phyloP scores from a whole-genome alignment of 2,888 invertebrate genomes.

The Drosophila algonquin region DNA sequence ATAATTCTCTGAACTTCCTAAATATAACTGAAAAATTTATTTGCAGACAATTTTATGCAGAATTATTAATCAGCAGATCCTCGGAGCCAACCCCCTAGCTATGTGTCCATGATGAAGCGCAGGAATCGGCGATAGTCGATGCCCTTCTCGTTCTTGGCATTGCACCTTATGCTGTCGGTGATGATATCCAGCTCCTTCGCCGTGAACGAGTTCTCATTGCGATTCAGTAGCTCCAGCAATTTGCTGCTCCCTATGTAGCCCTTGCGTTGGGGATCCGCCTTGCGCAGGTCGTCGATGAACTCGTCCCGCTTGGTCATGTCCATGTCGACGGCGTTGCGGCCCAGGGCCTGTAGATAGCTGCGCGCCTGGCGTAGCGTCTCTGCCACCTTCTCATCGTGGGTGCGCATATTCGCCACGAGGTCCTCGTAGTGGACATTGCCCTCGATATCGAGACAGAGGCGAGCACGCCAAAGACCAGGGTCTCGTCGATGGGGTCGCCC shows the following conservation, averaged over 20 bases:
- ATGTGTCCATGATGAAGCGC: slow-evolving; percentile 37
- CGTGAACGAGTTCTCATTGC: slow-evolving; percentile 16
- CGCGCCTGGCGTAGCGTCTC: slow-evolving; percentile 9
- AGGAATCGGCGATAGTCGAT: slow-evolving; percentile 29
- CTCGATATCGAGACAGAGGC: neutral
- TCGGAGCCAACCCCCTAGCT: neutral
- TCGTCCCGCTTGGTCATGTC: slow-evolving; percentile 34
- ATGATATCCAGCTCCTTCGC: slow-evolving; percentile 17
- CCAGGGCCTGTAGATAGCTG: slow-evolving; percentile 28
- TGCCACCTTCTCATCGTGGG: neutral
- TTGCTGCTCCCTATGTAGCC: slow-evolving; percentile 16
- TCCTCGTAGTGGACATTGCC: slow-evolving; percentile 34
- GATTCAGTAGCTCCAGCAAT: slow-evolving; percentile 19
- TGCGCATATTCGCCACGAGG: slow-evolving; percentile 7
- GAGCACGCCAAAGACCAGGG: slow-evolving; percentile 22
- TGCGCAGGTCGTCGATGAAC: slow-evolving; percentile 33
- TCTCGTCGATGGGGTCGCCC: slow-evolving; percentile 26
- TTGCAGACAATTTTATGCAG: too few species aligned
- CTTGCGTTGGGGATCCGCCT: slow-evolving; percentile 12
- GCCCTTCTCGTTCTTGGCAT: neutral
- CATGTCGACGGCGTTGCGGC: slow-evolving; percentile 39
- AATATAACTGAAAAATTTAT: too few species aligned
- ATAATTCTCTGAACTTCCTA: too few species aligned
- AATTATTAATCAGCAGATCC: too few species aligned
- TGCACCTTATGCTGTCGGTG: slow-evolving; percentile 22